These are phyloP conservation scores for Crenichthys baileyi DNA, from an alignment of 2,797 vertebrate genomes.

Conservation along the genomic window DNA sequence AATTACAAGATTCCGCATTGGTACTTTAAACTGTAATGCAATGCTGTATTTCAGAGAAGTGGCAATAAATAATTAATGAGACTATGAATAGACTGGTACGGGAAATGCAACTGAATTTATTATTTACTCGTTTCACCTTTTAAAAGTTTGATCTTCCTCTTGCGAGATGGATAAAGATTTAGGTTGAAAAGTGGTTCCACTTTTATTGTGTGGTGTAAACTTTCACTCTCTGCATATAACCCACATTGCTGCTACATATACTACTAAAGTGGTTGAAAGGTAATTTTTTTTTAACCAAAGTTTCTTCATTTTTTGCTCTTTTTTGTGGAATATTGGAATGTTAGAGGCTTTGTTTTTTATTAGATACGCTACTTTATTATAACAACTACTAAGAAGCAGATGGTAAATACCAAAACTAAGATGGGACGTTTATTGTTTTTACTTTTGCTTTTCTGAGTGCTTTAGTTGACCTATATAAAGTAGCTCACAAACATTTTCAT, in stretches of 20 bases:
- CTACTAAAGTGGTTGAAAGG: background rate
- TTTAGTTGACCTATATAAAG: background rate
- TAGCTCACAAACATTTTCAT: background rate
- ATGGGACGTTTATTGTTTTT: background rate
- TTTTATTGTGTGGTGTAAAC: background rate
- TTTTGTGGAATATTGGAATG: background rate
- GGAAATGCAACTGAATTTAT: conserved; percentile 5
- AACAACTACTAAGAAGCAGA: too few species aligned
- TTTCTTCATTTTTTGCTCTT: background rate
- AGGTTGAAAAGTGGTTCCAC: background rate
- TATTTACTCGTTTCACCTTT: background rate
- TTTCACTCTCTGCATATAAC: background rate
- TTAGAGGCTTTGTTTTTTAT: background rate
- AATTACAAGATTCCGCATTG: conserved; percentile 8
- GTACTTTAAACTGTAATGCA: conserved; percentile 14
- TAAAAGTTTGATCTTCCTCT: background rate
- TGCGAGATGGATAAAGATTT: background rate
- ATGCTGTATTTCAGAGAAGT: conserved; percentile 21
- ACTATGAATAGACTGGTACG: conserved; percentile 20
- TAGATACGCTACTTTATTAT: background rate
- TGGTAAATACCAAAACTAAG: too few species aligned
- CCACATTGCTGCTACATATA: background rate
- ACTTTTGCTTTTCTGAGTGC: background rate
- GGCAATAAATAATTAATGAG: conserved; percentile 21
- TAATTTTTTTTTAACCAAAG: background rate